These are phyloP conservation scores for Nephrotoma guestfalica DNA, from an alignment of 2,888 invertebrate genomes.

Conservation along the genomic window DNA sequence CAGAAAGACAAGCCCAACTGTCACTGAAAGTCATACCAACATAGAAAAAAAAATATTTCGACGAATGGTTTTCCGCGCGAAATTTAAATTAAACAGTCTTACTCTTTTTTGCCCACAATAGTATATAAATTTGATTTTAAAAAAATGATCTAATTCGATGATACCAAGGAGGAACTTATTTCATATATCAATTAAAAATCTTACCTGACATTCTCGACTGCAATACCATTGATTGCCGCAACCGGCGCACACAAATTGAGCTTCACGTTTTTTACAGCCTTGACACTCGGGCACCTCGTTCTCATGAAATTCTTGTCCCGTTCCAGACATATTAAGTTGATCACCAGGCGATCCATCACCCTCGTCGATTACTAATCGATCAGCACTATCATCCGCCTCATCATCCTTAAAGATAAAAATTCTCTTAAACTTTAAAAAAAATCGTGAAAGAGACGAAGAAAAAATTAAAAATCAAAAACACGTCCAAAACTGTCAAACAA, in stretches of 20 bases:
- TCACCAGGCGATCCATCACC: conserved; percentile 31
- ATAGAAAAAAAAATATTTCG: too few species aligned
- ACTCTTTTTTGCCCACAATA: too few species aligned
- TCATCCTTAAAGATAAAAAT: conserved; percentile 25
- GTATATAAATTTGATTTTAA: too few species aligned
- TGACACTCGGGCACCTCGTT: conserved; percentile 57
- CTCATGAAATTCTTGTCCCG: conserved; percentile 27
- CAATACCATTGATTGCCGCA: conserved; percentile 93
- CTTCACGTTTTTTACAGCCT: conserved; percentile 66
- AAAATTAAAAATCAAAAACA: conserved; percentile 1
- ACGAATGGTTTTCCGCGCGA: too few species aligned
- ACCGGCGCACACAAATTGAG: conserved; percentile 79
- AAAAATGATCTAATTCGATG: neutral
- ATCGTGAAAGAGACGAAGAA: neutral
- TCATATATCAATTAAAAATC: conserved; percentile 9
- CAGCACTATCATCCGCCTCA: conserved; percentile 48
- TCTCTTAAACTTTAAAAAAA: conserved; percentile 1
- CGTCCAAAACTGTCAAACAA: neutral
- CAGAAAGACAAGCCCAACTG: too few species aligned
- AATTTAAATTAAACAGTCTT: too few species aligned
- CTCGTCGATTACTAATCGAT: conserved; percentile 44
- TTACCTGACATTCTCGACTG: conserved; percentile 82
- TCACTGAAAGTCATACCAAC: too few species aligned
- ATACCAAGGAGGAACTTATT: conserved; percentile 3
- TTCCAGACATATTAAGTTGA: conserved; percentile 20